These are phyloP conservation scores for Macrochelys suwanniensis DNA, from an alignment of 2,797 vertebrate species.

Conservation along the genomic window DNA sequence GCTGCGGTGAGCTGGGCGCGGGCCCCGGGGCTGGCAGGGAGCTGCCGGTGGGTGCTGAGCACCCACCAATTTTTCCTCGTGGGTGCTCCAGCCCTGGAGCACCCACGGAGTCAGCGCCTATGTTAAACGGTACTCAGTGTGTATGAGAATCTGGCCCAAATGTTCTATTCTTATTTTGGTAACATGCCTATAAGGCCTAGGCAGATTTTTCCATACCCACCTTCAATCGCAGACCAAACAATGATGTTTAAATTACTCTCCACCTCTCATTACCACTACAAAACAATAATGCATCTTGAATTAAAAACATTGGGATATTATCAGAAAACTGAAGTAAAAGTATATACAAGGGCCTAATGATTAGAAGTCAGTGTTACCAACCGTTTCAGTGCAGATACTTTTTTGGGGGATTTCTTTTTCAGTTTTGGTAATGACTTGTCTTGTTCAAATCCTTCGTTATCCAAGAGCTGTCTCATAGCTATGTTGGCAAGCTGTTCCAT, in stretches of 20 bases:
- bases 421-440: conserved; percentile 95
- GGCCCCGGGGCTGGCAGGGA: no score
- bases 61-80: no score
- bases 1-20: no score
- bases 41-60: no score
- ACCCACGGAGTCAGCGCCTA: no score
- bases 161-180: neutral
- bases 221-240: neutral
- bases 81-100: no score
- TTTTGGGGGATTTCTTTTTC: conserved; percentile 96
- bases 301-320: neutral
- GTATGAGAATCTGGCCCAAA: neutral
- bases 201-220: neutral
- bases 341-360: neutral
- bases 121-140: neutral
- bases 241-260: neutral
- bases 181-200: rapidly evolving
- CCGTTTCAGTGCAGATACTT: conserved; percentile 97
- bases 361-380: conserved; percentile 65
- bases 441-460: conserved; percentile 97
- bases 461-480: conserved; percentile 97
- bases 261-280: neutral
- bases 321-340: neutral
- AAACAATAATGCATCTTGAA: neutral
- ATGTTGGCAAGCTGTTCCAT: conserved; percentile 99